phyloP scores from a whole-genome alignment of 1,140 invertebrate species.

The Stegodyphus dumicola region DNA sequence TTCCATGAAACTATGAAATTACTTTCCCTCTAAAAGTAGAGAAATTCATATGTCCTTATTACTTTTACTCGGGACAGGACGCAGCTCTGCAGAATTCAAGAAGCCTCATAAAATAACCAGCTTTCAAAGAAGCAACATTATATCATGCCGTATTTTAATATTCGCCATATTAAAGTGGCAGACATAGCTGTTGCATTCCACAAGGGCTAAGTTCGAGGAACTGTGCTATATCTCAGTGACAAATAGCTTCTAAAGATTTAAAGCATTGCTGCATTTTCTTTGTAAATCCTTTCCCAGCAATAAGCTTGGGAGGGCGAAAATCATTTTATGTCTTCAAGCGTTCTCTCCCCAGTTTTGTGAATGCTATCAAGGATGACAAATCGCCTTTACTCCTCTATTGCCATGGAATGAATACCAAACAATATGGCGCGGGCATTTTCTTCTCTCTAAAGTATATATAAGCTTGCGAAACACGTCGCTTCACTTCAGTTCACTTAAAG shows the following conservation, averaged over 20 bases:
- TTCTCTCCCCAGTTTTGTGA: constrained; percentile 9
- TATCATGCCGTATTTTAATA: constrained; percentile 42
- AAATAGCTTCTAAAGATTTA: constrained; percentile 45
- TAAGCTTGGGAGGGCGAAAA: constrained; percentile 17
- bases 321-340: constrained; percentile 40
- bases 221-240: constrained; percentile 22
- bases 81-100: too few relatives aligned
- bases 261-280: constrained; percentile 34
- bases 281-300: constrained; percentile 30
- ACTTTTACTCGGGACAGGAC: too few relatives aligned
- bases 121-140: constrained; percentile 15
- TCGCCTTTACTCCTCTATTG: constrained; percentile 27
- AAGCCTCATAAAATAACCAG: too few relatives aligned
- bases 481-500: not conserved
- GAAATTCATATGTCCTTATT: too few relatives aligned
- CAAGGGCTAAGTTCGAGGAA: not conserved
- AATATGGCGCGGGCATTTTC: not conserved
- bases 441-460: too few relatives aligned
- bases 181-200: constrained; percentile 11
- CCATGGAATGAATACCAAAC: constrained; percentile 42
- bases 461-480: not conserved
- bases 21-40: too few relatives aligned
- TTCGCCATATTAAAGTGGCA: not conserved
- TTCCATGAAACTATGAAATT: too few relatives aligned
- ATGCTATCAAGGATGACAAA: constrained; percentile 41